Percentiles rank a stretch among this genome's conserved stretches.
Evolutionary conservation across 2,888 invertebrate genomes (phyloP).

Genomic region (Agrochola lychnidis): DNA sequence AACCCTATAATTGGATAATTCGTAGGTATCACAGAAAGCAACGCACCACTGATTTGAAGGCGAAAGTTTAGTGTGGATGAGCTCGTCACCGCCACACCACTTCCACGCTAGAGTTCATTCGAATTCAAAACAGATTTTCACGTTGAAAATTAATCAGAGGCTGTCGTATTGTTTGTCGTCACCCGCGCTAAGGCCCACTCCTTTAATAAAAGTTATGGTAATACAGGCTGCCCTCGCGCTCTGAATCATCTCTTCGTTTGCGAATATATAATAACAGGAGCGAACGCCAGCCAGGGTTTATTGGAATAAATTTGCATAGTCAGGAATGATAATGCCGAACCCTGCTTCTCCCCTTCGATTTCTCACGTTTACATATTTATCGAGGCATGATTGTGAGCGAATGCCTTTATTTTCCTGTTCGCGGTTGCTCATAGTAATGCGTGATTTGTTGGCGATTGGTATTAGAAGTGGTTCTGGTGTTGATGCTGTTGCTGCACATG

Average conservation of each 20-base stretch:
- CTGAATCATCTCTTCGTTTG: constrained; percentile 90
- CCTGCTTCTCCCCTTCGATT: constrained; percentile 83
- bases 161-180: constrained; percentile 85
- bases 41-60: constrained; percentile 13
- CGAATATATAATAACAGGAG: constrained; percentile 90
- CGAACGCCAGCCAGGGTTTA: constrained; percentile 84
- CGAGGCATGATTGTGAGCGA: constrained; percentile 81
- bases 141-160: constrained; percentile 88
- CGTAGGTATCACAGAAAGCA: constrained; percentile 3
- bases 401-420: constrained; percentile 66
- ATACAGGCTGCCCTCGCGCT: constrained; percentile 84
- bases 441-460: constrained; percentile 41
- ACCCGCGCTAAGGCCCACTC: constrained; percentile 80
- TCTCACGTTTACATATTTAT: constrained; percentile 89
- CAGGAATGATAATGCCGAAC: constrained; percentile 84
- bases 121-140: constrained; percentile 87
- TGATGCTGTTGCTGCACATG: not conserved
- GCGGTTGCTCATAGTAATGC: constrained; percentile 63
- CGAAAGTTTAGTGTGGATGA: constrained; percentile 30
- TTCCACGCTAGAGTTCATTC: constrained; percentile 74
- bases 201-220: constrained; percentile 91
- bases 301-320: constrained; percentile 91
- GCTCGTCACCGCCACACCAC: constrained; percentile 44
- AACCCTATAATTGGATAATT: not conserved
- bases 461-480: constrained; percentile 23